A percentile compares a stretch with the other conserved stretches of the same genome.
Conservation (phyloP, 2,113 vertebrate genomes). For the Cebus imitator region DNA sequence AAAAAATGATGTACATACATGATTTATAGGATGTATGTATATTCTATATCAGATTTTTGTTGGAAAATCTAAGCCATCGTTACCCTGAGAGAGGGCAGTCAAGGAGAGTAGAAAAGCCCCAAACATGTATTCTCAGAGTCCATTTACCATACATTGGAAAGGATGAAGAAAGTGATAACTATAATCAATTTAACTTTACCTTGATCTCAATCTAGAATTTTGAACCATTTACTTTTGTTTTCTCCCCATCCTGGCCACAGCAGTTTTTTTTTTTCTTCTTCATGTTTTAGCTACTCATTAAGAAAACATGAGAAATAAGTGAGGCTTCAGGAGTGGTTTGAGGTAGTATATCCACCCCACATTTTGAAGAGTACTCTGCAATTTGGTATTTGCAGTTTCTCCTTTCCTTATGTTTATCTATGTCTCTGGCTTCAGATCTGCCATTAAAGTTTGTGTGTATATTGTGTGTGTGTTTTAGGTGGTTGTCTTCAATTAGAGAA, state of each 20-base stretch:
- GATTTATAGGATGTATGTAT: background rate
- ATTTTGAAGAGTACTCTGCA: background rate
- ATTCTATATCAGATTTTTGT: background rate
- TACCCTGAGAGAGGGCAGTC: background rate
- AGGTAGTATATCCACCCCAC: background rate
- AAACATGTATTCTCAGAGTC: background rate
- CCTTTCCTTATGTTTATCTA: background rate
- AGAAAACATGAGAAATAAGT: constrained; percentile 3
- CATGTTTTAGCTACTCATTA: background rate
- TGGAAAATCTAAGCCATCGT: background rate
- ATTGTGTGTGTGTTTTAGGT: background rate
- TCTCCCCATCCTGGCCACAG: background rate
- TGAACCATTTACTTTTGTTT: background rate
- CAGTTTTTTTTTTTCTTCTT: too few species aligned
- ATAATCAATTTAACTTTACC: background rate
- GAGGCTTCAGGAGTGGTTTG: background rate
- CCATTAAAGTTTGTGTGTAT: background rate
- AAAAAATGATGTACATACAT: background rate
- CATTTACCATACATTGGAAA: background rate
- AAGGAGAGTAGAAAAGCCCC: background rate
- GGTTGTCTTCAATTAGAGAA: background rate
- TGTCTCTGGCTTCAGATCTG: background rate
- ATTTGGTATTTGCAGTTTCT: background rate
- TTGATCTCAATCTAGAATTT: background rate
- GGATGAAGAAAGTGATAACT: background rate